A percentile compares a stretch with the other conserved stretches of the same genome.
These are phyloP conservation scores for Malacoraja senta DNA, from an alignment of 2,797 vertebrate species.

Conservation along the genomic window DNA sequence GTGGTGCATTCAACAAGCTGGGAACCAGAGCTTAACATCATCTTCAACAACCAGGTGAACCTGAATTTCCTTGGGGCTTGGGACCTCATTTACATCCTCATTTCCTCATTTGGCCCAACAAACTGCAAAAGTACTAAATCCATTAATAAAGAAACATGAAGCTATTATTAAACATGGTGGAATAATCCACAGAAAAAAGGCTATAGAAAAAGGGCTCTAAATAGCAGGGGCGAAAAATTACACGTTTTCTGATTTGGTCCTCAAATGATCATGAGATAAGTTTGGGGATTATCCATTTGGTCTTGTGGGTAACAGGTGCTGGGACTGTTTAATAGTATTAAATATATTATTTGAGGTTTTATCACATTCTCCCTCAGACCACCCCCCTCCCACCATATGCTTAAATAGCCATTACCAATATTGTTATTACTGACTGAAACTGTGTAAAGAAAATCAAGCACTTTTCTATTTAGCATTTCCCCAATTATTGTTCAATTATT, in stretches of 20 bases:
- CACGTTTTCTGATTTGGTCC: too few species aligned
- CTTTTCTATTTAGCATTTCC: neutral
- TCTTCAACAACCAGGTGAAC: neutral
- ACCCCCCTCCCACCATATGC: neutral
- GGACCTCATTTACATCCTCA: conserved; percentile 12
- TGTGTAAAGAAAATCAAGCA: neutral
- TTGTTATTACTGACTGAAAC: neutral
- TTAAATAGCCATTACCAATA: neutral
- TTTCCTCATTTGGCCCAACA: neutral
- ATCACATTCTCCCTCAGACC: neutral
- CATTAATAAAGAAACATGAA: neutral
- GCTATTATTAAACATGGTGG: neutral
- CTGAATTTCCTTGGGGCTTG: too few species aligned
- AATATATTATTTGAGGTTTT: neutral
- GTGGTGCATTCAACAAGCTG: neutral
- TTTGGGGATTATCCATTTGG: neutral
- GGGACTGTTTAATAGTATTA: neutral
- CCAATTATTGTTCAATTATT: neutral
- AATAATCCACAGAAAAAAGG: neutral
- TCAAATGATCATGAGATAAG: neutral
- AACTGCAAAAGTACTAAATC: neutral
- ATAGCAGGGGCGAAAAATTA: neutral
- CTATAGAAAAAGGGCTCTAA: neutral
- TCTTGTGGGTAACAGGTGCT: neutral
- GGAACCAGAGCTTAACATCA: neutral